A percentile compares a stretch with the other conserved stretches of the same genome.
These are phyloP conservation scores for Hylomyscus alleni DNA, from an alignment of 2,797 vertebrate genomes.

Conservation along the genomic window DNA sequence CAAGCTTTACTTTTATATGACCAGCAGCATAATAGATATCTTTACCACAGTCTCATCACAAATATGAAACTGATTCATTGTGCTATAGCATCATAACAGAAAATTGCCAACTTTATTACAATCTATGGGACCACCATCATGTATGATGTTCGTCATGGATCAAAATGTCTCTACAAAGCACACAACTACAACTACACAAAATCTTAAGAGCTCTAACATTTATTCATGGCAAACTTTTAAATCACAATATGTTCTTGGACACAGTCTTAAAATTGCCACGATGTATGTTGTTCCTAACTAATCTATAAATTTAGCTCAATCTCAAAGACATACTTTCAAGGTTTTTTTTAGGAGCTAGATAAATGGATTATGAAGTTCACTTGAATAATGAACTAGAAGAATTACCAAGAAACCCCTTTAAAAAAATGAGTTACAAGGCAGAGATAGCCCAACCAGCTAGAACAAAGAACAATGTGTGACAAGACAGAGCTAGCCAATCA, in stretches of 20 bases:
- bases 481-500: neutral
- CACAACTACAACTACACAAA: neutral
- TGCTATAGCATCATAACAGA: neutral
- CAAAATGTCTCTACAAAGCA: neutral
- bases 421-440: neutral
- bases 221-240: neutral
- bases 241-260: neutral
- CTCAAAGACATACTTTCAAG: neutral
- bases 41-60: neutral
- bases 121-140: neutral
- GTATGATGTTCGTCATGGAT: neutral
- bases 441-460: neutral
- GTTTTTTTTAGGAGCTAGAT: neutral
- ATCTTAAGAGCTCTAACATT: neutral
- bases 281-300: neutral
- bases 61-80: neutral
- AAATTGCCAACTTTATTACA: neutral
- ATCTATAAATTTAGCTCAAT: neutral
- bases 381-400: conserved; percentile 7
- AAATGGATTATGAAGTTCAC: neutral
- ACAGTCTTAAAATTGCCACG: neutral
- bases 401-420: neutral
- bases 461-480: neutral
- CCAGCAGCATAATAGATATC: neutral
- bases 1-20: neutral